phyloP scores from a whole-genome alignment of 2,888 invertebrate genomes.

The Ornithoptera alexandrae region DNA sequence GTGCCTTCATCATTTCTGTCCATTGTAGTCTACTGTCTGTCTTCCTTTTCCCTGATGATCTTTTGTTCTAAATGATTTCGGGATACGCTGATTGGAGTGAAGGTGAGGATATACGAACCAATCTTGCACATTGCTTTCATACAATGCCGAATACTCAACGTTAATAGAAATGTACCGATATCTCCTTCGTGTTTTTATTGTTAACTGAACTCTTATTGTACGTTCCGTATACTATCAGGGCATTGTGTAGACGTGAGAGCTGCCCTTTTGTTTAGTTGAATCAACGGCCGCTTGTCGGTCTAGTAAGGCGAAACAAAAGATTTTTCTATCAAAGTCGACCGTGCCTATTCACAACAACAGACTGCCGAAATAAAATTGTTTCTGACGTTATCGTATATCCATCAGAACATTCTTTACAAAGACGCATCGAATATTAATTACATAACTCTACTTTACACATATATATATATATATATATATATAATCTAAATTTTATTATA shows the following conservation, averaged over 20 bases:
- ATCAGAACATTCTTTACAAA: neutral
- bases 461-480: too few relatives aligned
- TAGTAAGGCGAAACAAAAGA: constrained; percentile 63
- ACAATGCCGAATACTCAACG: neutral
- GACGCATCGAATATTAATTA: neutral
- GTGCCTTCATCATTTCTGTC: too few relatives aligned
- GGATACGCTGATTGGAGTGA: too few relatives aligned
- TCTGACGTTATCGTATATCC: neutral
- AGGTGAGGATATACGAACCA: too few relatives aligned
- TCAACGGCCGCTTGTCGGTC: constrained; percentile 55
- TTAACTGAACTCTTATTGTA: constrained; percentile 61
- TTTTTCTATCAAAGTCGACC: constrained; percentile 21
- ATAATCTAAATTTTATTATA: neutral
- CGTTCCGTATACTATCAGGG: constrained; percentile 63
- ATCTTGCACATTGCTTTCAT: too few relatives aligned
- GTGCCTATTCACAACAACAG: constrained; percentile 17
- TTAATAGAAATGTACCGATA: neutral
- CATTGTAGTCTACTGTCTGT: too few relatives aligned
- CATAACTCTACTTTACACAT: too few relatives aligned
- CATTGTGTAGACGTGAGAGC: constrained; percentile 58
- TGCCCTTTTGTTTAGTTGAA: constrained; percentile 65
- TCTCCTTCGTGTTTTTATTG: constrained; percentile 56
- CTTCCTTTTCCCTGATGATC: too few relatives aligned
- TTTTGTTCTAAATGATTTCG: too few relatives aligned
- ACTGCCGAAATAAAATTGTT: constrained; percentile 20